These are phyloP conservation scores for Cecidostiba fungosa DNA, from an alignment of 2,888 invertebrate genomes.

Conservation along the genomic window DNA sequence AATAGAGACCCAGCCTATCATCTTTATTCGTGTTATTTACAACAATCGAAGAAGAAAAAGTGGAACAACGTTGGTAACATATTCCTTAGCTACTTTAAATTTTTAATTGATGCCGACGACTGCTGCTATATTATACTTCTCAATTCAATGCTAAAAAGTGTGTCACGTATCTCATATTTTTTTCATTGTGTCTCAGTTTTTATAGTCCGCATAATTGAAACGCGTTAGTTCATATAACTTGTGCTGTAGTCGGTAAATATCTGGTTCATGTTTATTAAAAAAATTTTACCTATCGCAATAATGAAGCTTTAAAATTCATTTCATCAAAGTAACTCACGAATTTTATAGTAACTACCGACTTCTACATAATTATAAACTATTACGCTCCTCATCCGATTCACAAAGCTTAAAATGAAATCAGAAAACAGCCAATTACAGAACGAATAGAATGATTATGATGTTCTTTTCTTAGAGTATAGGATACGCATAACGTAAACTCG, in stretches of 20 bases:
- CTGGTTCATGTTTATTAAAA: neutral
- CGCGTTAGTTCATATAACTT: constrained; percentile 2
- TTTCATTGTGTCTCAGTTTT: constrained; percentile 19
- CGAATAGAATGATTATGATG: too few relatives aligned
- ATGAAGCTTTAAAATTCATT: too few relatives aligned
- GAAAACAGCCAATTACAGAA: too few relatives aligned
- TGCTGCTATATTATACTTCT: neutral
- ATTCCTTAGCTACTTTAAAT: constrained; percentile 38
- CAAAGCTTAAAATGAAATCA: too few relatives aligned
- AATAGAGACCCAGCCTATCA: too few relatives aligned
- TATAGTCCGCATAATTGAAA: constrained; percentile 13
- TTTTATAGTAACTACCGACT: too few relatives aligned
- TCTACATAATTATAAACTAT: too few relatives aligned
- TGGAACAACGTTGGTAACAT: constrained; percentile 26
- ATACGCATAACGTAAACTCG: neutral
- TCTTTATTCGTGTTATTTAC: too few relatives aligned
- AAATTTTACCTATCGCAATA: too few relatives aligned
- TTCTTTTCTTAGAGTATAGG: too few relatives aligned
- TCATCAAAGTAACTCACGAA: too few relatives aligned
- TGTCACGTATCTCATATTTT: constrained; percentile 34
- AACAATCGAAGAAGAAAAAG: neutral
- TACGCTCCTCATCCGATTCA: too few relatives aligned
- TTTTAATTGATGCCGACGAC: constrained; percentile 34
- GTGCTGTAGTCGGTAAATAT: neutral
- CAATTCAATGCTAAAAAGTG: constrained; percentile 22